phyloP scores from a whole-genome alignment of 2,797 vertebrate genomes.

The Protonibea diacanthus region DNA sequence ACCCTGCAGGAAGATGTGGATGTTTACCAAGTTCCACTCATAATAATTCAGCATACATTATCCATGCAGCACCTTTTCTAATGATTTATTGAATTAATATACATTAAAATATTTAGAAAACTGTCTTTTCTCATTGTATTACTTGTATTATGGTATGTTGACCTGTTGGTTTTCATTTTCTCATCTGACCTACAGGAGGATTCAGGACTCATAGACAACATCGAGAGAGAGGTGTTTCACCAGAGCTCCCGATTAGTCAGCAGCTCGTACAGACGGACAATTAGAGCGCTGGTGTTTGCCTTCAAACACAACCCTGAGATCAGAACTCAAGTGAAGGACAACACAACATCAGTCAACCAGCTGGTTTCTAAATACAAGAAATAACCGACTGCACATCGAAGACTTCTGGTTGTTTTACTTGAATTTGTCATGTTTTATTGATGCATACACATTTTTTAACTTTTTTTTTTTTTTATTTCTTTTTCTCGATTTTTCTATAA shows the following conservation, averaged over 20 bases:
- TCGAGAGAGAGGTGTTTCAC: slow-evolving; percentile 96
- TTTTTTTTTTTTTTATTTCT: background rate
- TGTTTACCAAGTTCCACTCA: background rate
- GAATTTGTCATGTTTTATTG: slow-evolving; percentile 8
- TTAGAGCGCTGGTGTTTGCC: slow-evolving; percentile 94
- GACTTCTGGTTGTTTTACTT: slow-evolving; percentile 13
- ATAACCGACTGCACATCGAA: slow-evolving; percentile 67
- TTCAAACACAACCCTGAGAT: slow-evolving; percentile 93
- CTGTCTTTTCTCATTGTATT: background rate
- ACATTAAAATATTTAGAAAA: background rate
- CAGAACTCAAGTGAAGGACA: slow-evolving; percentile 87
- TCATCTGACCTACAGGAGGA: slow-evolving; percentile 85
- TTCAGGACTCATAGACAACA: slow-evolving; percentile 94
- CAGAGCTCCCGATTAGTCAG: slow-evolving; percentile 92
- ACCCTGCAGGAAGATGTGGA: background rate
- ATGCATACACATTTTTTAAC: background rate
- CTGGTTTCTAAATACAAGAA: slow-evolving; percentile 93
- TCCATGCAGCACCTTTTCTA: background rate
- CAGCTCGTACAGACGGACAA: slow-evolving; percentile 89
- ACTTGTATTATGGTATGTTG: background rate
- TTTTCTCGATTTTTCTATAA: slow-evolving; percentile 41
- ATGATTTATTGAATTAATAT: background rate
- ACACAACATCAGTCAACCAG: slow-evolving; percentile 82
- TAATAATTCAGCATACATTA: background rate
- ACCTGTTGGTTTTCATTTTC: slow-evolving; percentile 5